These are phyloP conservation scores for Pseudorasbora parva DNA, from an alignment of 2,113 vertebrate genomes.

Conservation along the genomic window DNA sequence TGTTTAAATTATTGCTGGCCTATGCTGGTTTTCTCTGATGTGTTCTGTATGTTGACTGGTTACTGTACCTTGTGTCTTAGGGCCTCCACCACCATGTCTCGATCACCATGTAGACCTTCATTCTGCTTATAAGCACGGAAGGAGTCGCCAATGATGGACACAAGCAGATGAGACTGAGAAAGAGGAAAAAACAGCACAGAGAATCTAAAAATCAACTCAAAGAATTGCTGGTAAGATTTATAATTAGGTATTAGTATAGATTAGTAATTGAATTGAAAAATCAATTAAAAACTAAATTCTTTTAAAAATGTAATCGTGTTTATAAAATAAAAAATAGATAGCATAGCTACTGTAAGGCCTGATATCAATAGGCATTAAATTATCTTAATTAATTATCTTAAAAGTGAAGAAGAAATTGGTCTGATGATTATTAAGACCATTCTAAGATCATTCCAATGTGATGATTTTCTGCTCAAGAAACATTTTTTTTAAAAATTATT, in stretches of 20 bases:
- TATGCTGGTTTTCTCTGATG: not conserved
- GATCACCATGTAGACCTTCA: constrained; percentile 50
- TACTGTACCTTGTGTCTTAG: constrained; percentile 74
- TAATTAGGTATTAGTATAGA: too few relatives aligned
- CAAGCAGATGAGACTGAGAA: constrained; percentile 73
- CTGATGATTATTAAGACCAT: too few relatives aligned
- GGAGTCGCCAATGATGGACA: constrained; percentile 72
- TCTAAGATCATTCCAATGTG: too few relatives aligned
- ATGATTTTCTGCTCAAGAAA: too few relatives aligned
- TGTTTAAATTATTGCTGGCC: too few relatives aligned
- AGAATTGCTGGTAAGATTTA: not conserved
- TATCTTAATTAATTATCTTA: too few relatives aligned
- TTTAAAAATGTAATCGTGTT: not conserved
- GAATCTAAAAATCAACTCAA: not conserved
- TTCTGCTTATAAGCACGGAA: constrained; percentile 63
- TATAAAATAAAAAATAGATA: not conserved
- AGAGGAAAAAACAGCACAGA: not conserved
- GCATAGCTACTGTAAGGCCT: not conserved
- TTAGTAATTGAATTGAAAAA: too few relatives aligned
- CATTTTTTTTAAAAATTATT: too few relatives aligned
- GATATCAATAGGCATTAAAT: not conserved
- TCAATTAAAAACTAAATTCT: too few relatives aligned
- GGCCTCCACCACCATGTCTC: constrained; percentile 77
- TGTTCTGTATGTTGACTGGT: not conserved
- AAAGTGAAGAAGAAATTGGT: too few relatives aligned